Evolutionary conservation across 92 coral and sea anemone genomes (phyloP).

Genomic region (Umimayanthus chanpuru): DNA sequence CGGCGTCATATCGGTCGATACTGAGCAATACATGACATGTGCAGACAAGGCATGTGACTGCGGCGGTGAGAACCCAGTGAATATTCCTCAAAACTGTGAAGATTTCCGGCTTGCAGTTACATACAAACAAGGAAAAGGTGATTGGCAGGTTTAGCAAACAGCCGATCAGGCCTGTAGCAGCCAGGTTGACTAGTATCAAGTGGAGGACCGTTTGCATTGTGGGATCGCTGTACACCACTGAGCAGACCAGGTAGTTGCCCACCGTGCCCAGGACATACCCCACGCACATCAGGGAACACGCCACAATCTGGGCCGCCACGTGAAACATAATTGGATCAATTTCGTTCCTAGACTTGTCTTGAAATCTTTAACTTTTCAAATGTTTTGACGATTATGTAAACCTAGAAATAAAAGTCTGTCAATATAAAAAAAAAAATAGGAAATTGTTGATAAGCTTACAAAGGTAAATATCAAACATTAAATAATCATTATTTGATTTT

Average conservation of each 20-base stretch:
- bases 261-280: neutral
- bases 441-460: too few species aligned
- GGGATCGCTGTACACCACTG: constrained; percentile 15
- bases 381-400: too few species aligned
- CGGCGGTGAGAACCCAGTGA: neutral
- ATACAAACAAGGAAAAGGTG: constrained; percentile 2
- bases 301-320: neutral
- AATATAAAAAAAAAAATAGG: too few species aligned
- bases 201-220: constrained; percentile 14
- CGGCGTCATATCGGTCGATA: constrained; percentile 28
- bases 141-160: constrained; percentile 7
- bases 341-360: too few species aligned
- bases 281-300: constrained; percentile 13
- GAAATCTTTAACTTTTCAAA: too few species aligned
- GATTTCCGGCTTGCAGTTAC: neutral
- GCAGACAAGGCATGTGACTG: neutral
- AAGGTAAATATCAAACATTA: too few species aligned
- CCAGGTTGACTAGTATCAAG: constrained; percentile 25
- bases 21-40: neutral
- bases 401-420: too few species aligned
- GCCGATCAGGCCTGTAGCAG: constrained; percentile 6
- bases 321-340: too few species aligned
- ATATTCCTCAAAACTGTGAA: neutral
- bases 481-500: too few species aligned
- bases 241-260: constrained; percentile 10